Evolutionary conservation across 2,888 invertebrate species (phyloP).

Genomic region (Brachynemurus nebulosus): DNA sequence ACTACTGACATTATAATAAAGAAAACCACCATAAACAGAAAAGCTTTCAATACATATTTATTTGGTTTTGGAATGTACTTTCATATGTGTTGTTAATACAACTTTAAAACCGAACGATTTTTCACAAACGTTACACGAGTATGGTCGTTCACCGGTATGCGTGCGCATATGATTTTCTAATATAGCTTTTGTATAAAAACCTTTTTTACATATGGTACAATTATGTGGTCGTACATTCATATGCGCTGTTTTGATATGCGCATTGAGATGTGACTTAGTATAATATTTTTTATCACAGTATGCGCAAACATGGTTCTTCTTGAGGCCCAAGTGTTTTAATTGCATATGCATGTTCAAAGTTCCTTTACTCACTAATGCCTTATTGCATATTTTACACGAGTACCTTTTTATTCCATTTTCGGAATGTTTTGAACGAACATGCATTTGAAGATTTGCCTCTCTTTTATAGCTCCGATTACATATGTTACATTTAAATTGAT

Average conservation of each 20-base stretch:
- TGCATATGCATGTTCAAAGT: neutral
- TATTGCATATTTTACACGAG: neutral
- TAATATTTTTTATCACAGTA: conserved; percentile 1
- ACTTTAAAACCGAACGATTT: neutral
- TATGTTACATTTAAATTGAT: conserved; percentile 1
- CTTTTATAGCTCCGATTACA: neutral
- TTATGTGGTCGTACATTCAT: neutral
- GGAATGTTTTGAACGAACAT: neutral
- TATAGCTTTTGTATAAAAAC: neutral
- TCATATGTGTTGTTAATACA: neutral
- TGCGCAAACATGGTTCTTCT: neutral
- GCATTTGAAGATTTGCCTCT: neutral
- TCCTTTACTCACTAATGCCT: neutral
- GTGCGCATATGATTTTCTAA: conserved; percentile 1
- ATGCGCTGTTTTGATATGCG: neutral
- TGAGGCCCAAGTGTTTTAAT: neutral
- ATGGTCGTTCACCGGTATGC: neutral
- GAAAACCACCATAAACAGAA: neutral
- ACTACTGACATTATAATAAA: neutral
- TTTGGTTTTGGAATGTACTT: neutral
- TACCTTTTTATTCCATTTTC: neutral
- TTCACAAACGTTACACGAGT: conserved; percentile 1
- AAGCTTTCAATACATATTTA: no score
- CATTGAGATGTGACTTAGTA: neutral
- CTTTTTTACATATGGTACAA: neutral